phyloP scores from a whole-genome alignment of 2,797 vertebrate species.

The Austrolebias charrua region DNA sequence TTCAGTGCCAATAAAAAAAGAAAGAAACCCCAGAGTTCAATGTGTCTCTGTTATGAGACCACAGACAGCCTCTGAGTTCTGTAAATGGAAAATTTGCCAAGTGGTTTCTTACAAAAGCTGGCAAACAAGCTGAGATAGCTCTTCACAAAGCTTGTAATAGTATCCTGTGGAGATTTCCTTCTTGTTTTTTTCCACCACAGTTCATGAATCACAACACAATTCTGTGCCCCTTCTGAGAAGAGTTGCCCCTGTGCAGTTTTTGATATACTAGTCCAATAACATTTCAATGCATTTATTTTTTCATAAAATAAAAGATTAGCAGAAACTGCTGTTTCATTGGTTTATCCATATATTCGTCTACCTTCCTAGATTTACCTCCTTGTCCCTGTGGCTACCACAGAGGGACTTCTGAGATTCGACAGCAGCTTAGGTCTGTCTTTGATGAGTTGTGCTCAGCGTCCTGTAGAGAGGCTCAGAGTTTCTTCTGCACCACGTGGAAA shows the following conservation, averaged over 20 bases:
- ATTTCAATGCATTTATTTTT: slow-evolving; percentile 32
- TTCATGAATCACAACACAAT: slow-evolving; percentile 44
- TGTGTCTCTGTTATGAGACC: slow-evolving; percentile 10
- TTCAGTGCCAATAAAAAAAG: slow-evolving; percentile 2
- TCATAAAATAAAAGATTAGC: slow-evolving; percentile 13
- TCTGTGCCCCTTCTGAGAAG: slow-evolving; percentile 35
- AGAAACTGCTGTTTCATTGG: slow-evolving; percentile 6
- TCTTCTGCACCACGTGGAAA: slow-evolving; percentile 21
- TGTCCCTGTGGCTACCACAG: not conserved
- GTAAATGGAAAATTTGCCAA: slow-evolving; percentile 29
- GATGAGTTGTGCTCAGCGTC: slow-evolving; percentile 32
- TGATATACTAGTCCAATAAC: slow-evolving; percentile 54
- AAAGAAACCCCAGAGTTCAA: slow-evolving; percentile 26
- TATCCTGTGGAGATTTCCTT: slow-evolving; percentile 30
- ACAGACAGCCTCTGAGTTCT: slow-evolving; percentile 17
- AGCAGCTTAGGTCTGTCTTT: slow-evolving; percentile 40
- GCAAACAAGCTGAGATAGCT: slow-evolving; percentile 23
- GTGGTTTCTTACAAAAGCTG: slow-evolving; percentile 18
- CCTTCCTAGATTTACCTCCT: slow-evolving; percentile 4
- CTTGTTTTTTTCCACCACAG: slow-evolving; percentile 32
- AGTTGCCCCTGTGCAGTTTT: slow-evolving; percentile 30
- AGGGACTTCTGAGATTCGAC: slow-evolving; percentile 26
- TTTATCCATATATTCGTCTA: slow-evolving; percentile 11
- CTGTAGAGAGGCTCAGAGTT: slow-evolving; percentile 23
- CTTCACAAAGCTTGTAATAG: slow-evolving; percentile 37